Percentiles rank a stretch among this genome's conserved stretches.
Conservation (phyloP, 2,888 invertebrate genomes). For the Hydrotaea diabolus region DNA sequence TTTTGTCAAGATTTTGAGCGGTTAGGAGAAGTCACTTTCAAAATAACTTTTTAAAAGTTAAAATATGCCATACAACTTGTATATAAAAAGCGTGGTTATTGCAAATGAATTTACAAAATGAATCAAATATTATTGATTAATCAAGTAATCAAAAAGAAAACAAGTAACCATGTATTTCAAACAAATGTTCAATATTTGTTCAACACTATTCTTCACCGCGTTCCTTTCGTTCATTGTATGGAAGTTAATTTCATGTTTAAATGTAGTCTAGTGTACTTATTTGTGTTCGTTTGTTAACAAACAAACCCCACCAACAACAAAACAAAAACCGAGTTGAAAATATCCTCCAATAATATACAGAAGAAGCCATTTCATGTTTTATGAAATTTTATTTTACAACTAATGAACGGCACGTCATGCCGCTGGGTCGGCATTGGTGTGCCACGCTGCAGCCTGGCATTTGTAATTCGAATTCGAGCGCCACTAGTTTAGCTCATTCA, state of each 20-base stretch:
- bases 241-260: slow-evolving; percentile 37
- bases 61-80: too few relatives aligned
- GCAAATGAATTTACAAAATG: too few relatives aligned
- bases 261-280: slow-evolving; percentile 7
- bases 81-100: too few relatives aligned
- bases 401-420: not conserved
- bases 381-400: slow-evolving; percentile 42
- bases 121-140: too few relatives aligned
- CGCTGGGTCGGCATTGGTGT: not conserved
- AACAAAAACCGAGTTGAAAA: not conserved
- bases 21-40: too few relatives aligned
- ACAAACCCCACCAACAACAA: not conserved
- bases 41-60: too few relatives aligned
- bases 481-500: too few relatives aligned
- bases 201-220: not conserved
- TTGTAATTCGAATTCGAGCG: slow-evolving; percentile 33
- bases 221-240: not conserved
- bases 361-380: slow-evolving; percentile 34
- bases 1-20: too few relatives aligned
- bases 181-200: too few relatives aligned
- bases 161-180: too few relatives aligned
- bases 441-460: slow-evolving; percentile 2
- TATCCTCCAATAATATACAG: not conserved
- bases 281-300: not conserved
- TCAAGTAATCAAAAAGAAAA: too few relatives aligned